These are phyloP conservation scores for Cheirogaleus major DNA, from an alignment of 2,797 vertebrate genomes.

Conservation along the genomic window DNA sequence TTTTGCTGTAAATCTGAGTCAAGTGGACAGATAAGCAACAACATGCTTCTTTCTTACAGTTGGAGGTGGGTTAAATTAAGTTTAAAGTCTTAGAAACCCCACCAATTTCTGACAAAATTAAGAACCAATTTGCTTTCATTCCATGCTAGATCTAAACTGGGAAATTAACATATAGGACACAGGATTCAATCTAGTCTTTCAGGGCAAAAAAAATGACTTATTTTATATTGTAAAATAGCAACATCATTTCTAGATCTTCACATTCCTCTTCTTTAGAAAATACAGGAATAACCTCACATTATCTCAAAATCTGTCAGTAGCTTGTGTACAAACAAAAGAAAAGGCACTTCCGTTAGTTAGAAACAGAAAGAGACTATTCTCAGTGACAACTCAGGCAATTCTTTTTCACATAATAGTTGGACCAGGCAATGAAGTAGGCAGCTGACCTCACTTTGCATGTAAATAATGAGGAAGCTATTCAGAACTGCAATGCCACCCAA, in stretches of 20 bases:
- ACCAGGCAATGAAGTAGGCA: background rate
- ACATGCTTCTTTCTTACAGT: background rate
- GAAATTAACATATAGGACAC: background rate
- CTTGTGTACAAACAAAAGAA: background rate
- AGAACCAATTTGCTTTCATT: conserved; percentile 1
- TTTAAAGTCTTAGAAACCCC: background rate
- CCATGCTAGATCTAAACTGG: background rate
- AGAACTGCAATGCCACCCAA: background rate
- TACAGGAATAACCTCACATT: background rate
- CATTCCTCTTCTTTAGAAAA: background rate
- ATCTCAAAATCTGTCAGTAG: conserved; percentile 11
- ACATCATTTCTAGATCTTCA: background rate
- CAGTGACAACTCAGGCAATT: background rate
- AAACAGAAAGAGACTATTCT: background rate
- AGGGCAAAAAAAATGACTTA: background rate
- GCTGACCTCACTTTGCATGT: background rate
- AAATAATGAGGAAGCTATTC: background rate
- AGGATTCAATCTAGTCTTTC: background rate
- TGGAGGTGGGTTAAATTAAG: background rate
- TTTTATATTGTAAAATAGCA: background rate
- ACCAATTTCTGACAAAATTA: background rate
- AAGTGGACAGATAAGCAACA: background rate
- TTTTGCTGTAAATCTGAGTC: background rate
- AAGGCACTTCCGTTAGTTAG: background rate
- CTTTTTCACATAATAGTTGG: background rate